A percentile compares a stretch with the other conserved stretches of the same genome.
Conservation (phyloP, 2,888 invertebrate genomes). For the Abrostola triplasia region DNA sequence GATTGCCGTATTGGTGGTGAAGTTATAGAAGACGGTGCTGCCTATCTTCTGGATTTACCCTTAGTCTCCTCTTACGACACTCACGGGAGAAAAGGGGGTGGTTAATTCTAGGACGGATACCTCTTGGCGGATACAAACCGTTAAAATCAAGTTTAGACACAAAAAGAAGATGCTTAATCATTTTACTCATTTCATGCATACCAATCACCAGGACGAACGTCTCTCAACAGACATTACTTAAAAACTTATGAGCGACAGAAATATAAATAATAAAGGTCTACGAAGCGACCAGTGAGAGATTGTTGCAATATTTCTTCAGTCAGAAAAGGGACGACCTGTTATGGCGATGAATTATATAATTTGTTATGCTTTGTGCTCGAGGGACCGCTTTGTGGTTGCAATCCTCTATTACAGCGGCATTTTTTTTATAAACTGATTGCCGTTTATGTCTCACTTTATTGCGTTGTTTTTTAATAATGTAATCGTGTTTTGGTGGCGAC, state of each 20-base stretch:
- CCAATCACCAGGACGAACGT: not conserved
- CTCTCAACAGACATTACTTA: slow-evolving; percentile 8
- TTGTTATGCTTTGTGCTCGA: slow-evolving; percentile 69
- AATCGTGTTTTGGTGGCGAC: not conserved
- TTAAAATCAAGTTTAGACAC: too few species aligned
- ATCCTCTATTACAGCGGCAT: slow-evolving; percentile 15
- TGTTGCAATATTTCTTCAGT: slow-evolving; percentile 66
- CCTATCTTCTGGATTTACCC: too few species aligned
- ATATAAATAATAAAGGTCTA: slow-evolving; percentile 58
- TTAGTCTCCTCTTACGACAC: too few species aligned
- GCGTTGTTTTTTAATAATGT: slow-evolving; percentile 11
- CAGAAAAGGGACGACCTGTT: slow-evolving; percentile 64
- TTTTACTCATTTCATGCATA: not conserved
- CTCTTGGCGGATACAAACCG: too few species aligned
- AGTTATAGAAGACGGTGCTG: too few species aligned
- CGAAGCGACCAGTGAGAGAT: slow-evolving; percentile 63
- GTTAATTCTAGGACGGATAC: too few species aligned
- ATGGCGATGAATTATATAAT: slow-evolving; percentile 71
- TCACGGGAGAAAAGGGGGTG: too few species aligned
- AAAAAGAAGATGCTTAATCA: too few species aligned
- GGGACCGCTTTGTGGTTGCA: slow-evolving; percentile 28
- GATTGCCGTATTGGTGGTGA: too few species aligned
- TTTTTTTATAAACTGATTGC: slow-evolving; percentile 14
- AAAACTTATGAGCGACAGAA: slow-evolving; percentile 19
- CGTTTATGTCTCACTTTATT: slow-evolving; percentile 11